A percentile compares a stretch with the other conserved stretches of the same genome.
These are phyloP conservation scores for Camelus dromedarius DNA, from an alignment of 2,113 vertebrate species.

Conservation along the genomic window DNA sequence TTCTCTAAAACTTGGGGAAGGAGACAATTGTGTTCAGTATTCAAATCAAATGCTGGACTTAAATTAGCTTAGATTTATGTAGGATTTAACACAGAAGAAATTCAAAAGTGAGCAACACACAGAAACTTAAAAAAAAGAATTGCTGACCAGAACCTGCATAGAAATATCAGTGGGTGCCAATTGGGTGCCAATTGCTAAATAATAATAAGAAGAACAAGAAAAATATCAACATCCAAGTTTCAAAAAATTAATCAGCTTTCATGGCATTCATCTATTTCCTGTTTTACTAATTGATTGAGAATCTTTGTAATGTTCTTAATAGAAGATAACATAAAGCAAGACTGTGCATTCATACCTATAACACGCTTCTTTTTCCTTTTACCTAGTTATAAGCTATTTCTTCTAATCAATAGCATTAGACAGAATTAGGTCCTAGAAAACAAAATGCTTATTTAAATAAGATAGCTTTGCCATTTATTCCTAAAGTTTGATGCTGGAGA, in stretches of 20 bases:
- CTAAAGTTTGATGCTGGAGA: constrained; percentile 38
- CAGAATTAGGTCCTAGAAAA: constrained; percentile 68
- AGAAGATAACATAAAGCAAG: neutral
- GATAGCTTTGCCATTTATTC: neutral
- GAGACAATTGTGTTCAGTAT: neutral
- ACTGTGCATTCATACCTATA: neutral
- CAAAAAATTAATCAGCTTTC: neutral
- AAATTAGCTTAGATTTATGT: neutral
- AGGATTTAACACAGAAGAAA: neutral
- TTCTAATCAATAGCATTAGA: constrained; percentile 63
- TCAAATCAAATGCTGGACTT: neutral
- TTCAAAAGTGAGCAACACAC: neutral
- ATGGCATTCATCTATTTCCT: neutral
- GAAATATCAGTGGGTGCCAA: neutral
- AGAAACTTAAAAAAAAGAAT: neutral
- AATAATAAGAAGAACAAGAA: neutral
- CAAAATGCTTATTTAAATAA: constrained; percentile 56
- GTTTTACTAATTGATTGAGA: neutral
- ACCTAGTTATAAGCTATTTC: constrained; percentile 33
- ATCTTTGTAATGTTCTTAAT: neutral
- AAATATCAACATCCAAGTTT: neutral
- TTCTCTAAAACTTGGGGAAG: neutral
- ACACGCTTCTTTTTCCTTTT: neutral
- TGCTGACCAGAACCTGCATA: neutral
- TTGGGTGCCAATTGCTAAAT: neutral